Evolutionary conservation across 2,113 vertebrate genomes (phyloP).

Genomic region (Erythrocercus mccallii): DNA sequence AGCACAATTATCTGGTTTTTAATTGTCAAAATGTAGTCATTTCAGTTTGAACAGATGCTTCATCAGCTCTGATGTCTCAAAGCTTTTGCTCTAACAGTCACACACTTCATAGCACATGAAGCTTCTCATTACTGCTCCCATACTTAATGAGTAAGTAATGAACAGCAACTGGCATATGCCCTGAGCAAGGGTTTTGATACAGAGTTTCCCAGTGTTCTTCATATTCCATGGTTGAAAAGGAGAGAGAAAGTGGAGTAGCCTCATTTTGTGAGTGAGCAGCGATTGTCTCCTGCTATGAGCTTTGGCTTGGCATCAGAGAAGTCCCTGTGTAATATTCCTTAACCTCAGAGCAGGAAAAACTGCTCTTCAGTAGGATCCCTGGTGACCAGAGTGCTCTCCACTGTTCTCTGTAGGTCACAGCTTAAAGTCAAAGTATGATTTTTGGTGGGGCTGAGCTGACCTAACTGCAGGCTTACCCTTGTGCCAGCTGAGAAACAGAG

Average conservation of each 20-base stretch:
- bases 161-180: background rate
- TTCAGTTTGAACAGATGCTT: background rate
- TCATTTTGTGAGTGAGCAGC: accelerated
- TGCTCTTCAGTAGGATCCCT: background rate
- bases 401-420: background rate
- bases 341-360: background rate
- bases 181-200: background rate
- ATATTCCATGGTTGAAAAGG: background rate
- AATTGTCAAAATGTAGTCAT: background rate
- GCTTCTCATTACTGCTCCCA: background rate
- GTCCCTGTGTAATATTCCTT: background rate
- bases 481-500: background rate
- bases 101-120: background rate
- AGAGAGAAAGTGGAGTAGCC: background rate
- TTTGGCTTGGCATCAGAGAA: background rate
- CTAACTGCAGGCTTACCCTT: background rate
- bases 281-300: background rate
- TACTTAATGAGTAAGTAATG: background rate
- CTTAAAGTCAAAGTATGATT: background rate
- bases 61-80: background rate
- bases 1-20: background rate
- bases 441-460: background rate
- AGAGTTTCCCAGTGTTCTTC: background rate
- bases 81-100: background rate
- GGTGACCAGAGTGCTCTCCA: background rate